Percentiles rank a stretch among this genome's conserved stretches.
Conservation (phyloP, 92 coral and sea anemone genomes). For the Porites divaricata region DNA sequence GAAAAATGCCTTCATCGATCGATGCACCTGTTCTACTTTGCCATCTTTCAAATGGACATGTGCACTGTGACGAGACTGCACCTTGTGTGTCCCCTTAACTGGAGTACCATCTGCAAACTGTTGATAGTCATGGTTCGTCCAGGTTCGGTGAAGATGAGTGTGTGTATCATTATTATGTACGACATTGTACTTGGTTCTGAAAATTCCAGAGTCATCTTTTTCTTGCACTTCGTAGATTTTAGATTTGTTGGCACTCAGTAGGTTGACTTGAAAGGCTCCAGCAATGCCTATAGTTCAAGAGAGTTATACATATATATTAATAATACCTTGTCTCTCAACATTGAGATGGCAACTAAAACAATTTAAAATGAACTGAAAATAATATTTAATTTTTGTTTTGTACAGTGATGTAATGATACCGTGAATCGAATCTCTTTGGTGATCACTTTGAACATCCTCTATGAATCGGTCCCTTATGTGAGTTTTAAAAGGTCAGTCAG, state of each 20-base stretch:
- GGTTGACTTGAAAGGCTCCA: constrained; percentile 16
- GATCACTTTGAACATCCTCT: no score
- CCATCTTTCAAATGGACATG: constrained; percentile 64
- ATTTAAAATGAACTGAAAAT: no score
- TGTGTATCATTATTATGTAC: constrained; percentile 69
- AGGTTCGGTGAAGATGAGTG: constrained; percentile 64
- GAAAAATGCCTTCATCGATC: constrained; percentile 60
- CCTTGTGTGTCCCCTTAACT: constrained; percentile 75
- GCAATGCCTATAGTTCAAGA: neutral
- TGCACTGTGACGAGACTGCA: constrained; percentile 65
- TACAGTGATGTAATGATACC: no score
- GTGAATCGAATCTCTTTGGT: no score
- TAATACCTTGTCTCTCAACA: no score
- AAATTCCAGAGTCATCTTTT: constrained; percentile 87
- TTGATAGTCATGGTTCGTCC: constrained; percentile 84
- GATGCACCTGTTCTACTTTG: constrained; percentile 64
- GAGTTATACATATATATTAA: no score
- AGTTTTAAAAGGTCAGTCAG: no score
- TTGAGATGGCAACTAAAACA: no score
- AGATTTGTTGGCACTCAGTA: constrained; percentile 27
- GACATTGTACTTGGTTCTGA: constrained; percentile 66
- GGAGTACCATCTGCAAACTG: constrained; percentile 82
- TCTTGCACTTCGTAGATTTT: constrained; percentile 59
- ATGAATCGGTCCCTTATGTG: no score
- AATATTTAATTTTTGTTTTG: no score